Percentiles rank a stretch among this genome's conserved stretches.
These are phyloP conservation scores for Lymantria dispar DNA, from an alignment of 2,888 invertebrate genomes.

Conservation along the genomic window DNA sequence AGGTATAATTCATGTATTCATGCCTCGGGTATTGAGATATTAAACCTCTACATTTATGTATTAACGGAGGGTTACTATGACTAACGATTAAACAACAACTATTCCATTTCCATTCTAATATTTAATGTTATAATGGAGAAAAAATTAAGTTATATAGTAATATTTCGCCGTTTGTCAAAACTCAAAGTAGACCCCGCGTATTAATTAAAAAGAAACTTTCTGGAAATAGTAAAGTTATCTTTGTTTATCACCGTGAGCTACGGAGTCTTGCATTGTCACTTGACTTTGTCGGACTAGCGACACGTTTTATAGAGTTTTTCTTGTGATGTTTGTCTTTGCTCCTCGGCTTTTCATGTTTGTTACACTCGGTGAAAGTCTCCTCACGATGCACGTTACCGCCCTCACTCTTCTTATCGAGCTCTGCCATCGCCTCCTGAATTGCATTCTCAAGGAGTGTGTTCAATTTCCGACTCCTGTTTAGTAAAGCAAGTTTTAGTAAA, in stretches of 20 bases:
- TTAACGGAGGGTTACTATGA: not conserved
- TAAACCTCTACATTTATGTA: not conserved
- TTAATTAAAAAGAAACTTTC: not conserved
- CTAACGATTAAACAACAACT: not conserved
- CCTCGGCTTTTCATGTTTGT: constrained; percentile 48
- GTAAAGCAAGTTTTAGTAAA: constrained; percentile 29
- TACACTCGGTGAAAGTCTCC: constrained; percentile 41
- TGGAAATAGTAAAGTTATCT: not conserved
- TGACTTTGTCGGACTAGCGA: constrained; percentile 44
- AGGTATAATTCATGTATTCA: not conserved
- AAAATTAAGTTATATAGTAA: not conserved
- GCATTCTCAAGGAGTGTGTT: constrained; percentile 94
- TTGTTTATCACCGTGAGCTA: constrained; percentile 69
- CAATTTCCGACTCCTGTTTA: constrained; percentile 93
- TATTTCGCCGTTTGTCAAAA: not conserved
- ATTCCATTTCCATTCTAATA: not conserved
- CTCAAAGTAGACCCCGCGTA: not conserved
- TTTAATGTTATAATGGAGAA: too few species aligned
- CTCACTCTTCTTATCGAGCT: constrained; percentile 88
- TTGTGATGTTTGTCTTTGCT: constrained; percentile 52
- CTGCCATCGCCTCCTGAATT: constrained; percentile 96
- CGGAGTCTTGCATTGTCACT: constrained; percentile 71
- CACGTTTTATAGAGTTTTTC: constrained; percentile 46
- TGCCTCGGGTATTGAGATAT: not conserved
- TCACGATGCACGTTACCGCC: constrained; percentile 10